These are phyloP conservation scores for Merluccius polli DNA, from an alignment of 2,797 vertebrate species.

Conservation along the genomic window DNA sequence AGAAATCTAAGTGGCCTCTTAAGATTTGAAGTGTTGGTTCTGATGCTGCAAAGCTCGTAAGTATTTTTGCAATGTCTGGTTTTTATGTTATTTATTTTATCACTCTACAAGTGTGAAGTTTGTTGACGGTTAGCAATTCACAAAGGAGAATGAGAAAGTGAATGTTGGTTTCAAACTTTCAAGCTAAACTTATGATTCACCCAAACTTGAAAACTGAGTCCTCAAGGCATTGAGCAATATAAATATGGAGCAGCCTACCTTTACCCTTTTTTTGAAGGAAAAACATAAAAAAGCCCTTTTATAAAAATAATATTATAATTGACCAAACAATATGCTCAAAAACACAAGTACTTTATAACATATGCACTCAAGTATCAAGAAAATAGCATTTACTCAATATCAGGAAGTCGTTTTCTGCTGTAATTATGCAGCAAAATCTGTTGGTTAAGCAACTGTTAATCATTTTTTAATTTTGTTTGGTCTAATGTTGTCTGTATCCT, in stretches of 20 bases:
- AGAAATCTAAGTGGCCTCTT: not conserved
- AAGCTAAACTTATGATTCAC: not conserved
- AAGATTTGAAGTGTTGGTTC: not conserved
- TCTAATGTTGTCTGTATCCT: not conserved
- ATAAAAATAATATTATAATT: not conserved
- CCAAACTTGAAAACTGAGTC: not conserved
- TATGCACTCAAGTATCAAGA: not conserved
- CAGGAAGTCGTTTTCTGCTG: not conserved
- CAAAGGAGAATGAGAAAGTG: not conserved
- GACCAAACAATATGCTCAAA: not conserved
- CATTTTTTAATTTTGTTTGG: no score
- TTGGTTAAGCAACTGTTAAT: no score
- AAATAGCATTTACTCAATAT: not conserved
- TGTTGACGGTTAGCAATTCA: not conserved
- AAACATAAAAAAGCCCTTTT: not conserved
- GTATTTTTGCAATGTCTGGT: not conserved
- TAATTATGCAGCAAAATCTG: not conserved
- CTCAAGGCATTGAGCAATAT: not conserved
- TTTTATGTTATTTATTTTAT: not conserved
- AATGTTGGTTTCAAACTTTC: not conserved
- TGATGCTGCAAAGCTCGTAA: not conserved
- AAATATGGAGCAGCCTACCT: not conserved
- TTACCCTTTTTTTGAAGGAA: not conserved
- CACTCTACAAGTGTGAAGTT: not conserved
- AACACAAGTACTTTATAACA: not conserved